These are phyloP conservation scores for Sphenopsis melanotis DNA, from an alignment of 2,797 vertebrate genomes.

Conservation along the genomic window DNA sequence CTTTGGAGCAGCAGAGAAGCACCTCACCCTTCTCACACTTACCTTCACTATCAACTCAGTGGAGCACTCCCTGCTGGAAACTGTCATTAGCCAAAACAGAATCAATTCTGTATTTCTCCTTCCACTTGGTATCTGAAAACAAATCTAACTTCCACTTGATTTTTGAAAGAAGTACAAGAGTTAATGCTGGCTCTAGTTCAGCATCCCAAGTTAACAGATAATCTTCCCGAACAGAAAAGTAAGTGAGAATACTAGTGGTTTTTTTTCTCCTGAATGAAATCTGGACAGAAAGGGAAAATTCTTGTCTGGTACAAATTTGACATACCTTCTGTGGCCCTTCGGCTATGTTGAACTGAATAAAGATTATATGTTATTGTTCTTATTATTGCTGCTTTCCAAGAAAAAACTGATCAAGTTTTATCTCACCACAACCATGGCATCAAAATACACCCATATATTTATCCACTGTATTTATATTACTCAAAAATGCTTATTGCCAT, in stretches of 20 bases:
- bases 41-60: not conserved
- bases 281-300: not conserved
- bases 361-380: not conserved
- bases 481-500: not conserved
- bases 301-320: not conserved
- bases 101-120: not conserved
- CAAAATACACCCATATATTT: not conserved
- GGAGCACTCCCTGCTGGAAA: not conserved
- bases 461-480: not conserved
- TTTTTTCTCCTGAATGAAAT: not conserved
- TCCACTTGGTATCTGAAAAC: not conserved
- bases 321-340: not conserved
- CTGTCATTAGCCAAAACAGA: not conserved
- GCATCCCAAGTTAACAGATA: not conserved
- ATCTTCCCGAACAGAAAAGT: not conserved
- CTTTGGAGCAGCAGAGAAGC: not conserved
- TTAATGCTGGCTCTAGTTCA: not conserved
- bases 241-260: not conserved
- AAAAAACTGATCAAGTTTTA: not conserved
- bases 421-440: not conserved
- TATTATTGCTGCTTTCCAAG: not conserved
- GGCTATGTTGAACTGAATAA: not conserved
- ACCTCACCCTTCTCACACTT: accelerated
- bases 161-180: not conserved
- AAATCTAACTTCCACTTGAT: not conserved